Evolutionary conservation across 2,113 vertebrate species (phyloP), one percentile per base, ranked within the genome.

Genomic region (Terrapene triunguis): DNA sequence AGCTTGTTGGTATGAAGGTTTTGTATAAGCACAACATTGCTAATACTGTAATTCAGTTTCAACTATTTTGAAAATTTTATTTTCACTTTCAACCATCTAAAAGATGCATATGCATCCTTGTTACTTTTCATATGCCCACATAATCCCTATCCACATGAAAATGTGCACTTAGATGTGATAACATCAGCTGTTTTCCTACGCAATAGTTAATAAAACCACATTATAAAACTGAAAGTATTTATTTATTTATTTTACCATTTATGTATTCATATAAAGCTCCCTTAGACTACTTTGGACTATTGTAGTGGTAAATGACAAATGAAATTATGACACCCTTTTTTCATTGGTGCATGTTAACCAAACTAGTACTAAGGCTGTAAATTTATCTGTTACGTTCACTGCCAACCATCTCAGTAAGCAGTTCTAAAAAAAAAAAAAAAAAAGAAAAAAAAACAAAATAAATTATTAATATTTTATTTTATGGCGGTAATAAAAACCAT

Each of bases 221-320:
- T 82, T 72, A 93, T 90, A 92, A 95, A 90, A 35, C 2, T 74
- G 44, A 79, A 79, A 48, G 6, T 24, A 6, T 51, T 92, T 74
- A 4, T 48, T 17, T 83, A 25, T 88, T 6, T 2, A 3, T 3
- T 93, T 62, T 69, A 48, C 48, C 76, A 93, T 82, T 90, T 96
- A 90, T 51, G 4, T 86, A 3, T 89, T 93, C 32, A 88, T 53
- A 62, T 82, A 96, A 94, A 95, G 24, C 82, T 82, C 5, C 44
- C 76, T 95, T 29, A 80, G 69, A 89, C 35, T 93, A 47, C 32
- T 59, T 92, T 48, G 13, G 54, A 89, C 38, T 16, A 87, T 27
- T 50, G 38, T 69, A 94, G 38, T 89, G 12, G 53, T 85, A 96
- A 97, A 97, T 81, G 50, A 89, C 59, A 97, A 95, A 94, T 72